Base-by-base conservation (phyloP, 2,797 vertebrate genomes). In the Peromyscus aztecus region DNA sequence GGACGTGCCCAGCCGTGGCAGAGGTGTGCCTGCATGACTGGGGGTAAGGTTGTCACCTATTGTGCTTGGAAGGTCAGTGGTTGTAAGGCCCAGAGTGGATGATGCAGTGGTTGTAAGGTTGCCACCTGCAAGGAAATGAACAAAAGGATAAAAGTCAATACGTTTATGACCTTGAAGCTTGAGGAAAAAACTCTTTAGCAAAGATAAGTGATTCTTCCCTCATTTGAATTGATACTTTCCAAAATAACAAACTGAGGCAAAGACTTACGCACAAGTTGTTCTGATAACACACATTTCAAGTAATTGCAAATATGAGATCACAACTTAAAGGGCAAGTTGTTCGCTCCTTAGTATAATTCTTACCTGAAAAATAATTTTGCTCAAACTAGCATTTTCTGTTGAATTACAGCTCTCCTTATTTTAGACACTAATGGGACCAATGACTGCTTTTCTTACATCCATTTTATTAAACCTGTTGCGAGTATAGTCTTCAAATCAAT, bases 31-130 rank as follows among this genome's bases (percentile, higher is more conserved):
- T 98, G 96, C 0, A 0, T 80, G 97, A 94, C 52, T 98, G 98
- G 61, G 97, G 98, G 98, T 97, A 88, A 96, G 97, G 98, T 97
- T 98, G 98, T 99, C 98, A 99, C 99, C 98, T 98, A 93, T 97
- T 67, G 61, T 77, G 96, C 1, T 78, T 98, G 97, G 0, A 97
- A 88, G 43, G 29, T 0, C 19, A 86, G 0, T 96, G 98, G 0
- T 96, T 98, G 83, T 0, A 46, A 2, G 0, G 78, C 0, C 27
- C 43, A 0, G 23, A 88, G 4, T 31, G 88, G 46, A 0, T 97
- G 97, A 3, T 97, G 83, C 75, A 57, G 4, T 90, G 96, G 63
- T n/a, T 86, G 10, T 77, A 90, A 84, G 89, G 96, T 2, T 43
- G 96, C 8, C 0, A 98, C 96, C 98, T 99, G 98, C 49, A 98